A percentile compares a stretch with the other conserved stretches of the same genome.
Evolutionary conservation across 2,113 vertebrate species (phyloP).

Genomic region (Macrotus californicus): DNA sequence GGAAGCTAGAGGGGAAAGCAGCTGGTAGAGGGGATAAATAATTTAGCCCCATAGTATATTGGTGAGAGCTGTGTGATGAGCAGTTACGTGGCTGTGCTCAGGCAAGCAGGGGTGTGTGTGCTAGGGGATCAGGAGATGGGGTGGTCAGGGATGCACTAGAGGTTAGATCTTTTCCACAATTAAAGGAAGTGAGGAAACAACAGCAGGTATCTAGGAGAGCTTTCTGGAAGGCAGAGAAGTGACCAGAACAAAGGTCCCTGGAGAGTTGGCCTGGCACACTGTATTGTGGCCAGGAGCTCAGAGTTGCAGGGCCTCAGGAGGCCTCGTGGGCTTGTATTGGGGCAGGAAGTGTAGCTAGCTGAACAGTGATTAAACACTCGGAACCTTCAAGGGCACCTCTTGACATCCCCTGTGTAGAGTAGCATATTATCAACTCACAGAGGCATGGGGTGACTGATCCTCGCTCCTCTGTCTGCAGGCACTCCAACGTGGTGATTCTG

Average conservation of each 20-base stretch:
- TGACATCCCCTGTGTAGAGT: not conserved
- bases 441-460: rapidly evolving
- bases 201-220: not conserved
- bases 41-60: rapidly evolving
- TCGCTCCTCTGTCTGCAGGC: conserved; percentile 75
- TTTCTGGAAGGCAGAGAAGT: not conserved
- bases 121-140: not conserved
- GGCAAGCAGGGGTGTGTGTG: not conserved
- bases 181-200: not conserved
- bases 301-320: too few species aligned
- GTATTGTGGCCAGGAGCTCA: not conserved
- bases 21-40: too few species aligned
- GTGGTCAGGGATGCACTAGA: rapidly evolving
- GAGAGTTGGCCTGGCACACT: not conserved
- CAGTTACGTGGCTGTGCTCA: rapidly evolving
- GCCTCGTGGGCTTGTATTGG: rapidly evolving
- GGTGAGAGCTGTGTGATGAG: too few species aligned
- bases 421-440: rapidly evolving
- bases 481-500: conserved; percentile 96
- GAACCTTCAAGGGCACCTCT: not conserved
- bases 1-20: not conserved
- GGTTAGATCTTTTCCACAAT: rapidly evolving
- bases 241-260: too few species aligned
- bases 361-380: rapidly evolving
- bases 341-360: not conserved